phyloP scores from a whole-genome alignment of 2,888 invertebrate genomes.

The Lasius platythorax region DNA sequence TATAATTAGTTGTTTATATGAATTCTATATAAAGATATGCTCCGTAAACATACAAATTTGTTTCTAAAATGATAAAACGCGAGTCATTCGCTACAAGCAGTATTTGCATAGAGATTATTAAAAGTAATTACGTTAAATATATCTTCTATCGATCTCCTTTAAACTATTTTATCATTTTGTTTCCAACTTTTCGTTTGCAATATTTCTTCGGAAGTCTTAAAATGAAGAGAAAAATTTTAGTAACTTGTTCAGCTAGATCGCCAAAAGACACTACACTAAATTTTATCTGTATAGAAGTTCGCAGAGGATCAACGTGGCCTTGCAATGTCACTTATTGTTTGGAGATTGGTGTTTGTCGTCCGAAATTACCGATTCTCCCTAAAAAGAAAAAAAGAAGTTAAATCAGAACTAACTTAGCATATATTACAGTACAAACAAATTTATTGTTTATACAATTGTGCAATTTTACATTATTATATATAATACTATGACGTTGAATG shows the following conservation, averaged over 20 bases:
- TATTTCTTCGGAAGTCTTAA: background rate
- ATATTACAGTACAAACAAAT: background rate
- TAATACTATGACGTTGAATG: background rate
- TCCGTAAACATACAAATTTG: background rate
- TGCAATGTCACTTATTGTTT: background rate
- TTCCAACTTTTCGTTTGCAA: background rate
- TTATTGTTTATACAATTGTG: background rate
- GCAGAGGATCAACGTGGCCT: background rate
- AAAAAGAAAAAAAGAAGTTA: background rate
- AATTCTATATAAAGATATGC: background rate
- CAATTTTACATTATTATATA: background rate
- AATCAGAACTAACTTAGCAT: background rate
- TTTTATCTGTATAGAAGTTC: background rate
- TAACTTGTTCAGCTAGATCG: background rate
- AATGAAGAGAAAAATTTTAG: background rate
- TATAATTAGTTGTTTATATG: background rate
- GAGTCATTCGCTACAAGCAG: background rate
- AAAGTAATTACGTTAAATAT: background rate
- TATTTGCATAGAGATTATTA: background rate
- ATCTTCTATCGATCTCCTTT: background rate
- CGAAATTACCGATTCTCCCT: background rate
- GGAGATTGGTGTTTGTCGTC: background rate
- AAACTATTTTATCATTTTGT: background rate
- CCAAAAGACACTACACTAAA: background rate
- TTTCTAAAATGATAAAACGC: conserved; percentile 7